Evolutionary conservation across 1,140 invertebrate species (phyloP), one percentile per base, ranked within the genome.

Genomic region (Coboldia fuscipes): DNA sequence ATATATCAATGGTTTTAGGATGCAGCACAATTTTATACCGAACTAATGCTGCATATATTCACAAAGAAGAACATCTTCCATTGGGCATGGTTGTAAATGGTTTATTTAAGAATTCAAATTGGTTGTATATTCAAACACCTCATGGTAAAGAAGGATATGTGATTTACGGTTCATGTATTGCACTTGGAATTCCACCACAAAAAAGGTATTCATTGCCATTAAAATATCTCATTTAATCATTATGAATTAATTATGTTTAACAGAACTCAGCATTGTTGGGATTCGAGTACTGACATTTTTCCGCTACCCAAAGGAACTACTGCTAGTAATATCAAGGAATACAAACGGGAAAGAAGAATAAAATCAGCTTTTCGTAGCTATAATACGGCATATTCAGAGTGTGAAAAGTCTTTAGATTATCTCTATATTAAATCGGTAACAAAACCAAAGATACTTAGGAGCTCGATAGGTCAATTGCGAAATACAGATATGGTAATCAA

Each of bases 61-160:
- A 80, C 45, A 61, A 65, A 15, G 76, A 81, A 50, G 57, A 77
- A 22, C 58, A 67, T 0, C 47, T 84, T 33, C 76, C 78, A 0
- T 54, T 83, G 30, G 79, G 80, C 7, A 82, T 79, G 48, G 76
- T 84, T 3, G 76, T 84, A 0, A 84, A 83, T 47, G 79, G 77
- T 0, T 70, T 83, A 5, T 84, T 82, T 50, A 80, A 80, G 52
- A 82, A 77, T 42, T 70, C 76, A 40, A 66, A 68, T 40, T 84
- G 80, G 80, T 48, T 84, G 2, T 83, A 82, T 43, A 75, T 77
- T 2, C 77, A 82, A 48, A 83, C 79, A 1, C 74, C 77, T 2
- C 75, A 78, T 39, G 72, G 66, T 0, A 68, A 79, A 36, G 77
- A 83, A 48, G 77, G 77, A 0, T 80, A 82, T 39, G 72, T 82